phyloP scores from a whole-genome alignment of 2,113 vertebrate genomes.

The Nettapus auritus region DNA sequence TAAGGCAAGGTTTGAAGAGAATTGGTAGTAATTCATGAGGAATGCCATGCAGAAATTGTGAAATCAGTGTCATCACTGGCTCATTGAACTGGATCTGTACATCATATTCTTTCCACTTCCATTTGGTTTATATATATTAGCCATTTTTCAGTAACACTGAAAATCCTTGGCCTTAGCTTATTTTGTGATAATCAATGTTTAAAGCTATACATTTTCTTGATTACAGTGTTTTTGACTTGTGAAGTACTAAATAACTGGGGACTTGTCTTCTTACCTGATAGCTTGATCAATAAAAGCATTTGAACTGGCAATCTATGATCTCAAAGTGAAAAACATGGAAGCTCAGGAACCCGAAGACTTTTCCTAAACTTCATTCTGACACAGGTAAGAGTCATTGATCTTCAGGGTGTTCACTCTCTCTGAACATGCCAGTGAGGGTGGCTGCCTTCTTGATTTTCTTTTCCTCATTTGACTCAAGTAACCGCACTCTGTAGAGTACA shows the following conservation, averaged over 20 bases:
- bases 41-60: not conserved
- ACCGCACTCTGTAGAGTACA: not conserved
- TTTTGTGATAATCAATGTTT: not conserved
- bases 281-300: not conserved
- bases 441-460: not conserved
- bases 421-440: not conserved
- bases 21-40: not conserved
- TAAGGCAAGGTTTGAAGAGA: not conserved
- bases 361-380: not conserved
- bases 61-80: not conserved
- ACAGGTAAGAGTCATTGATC: not conserved
- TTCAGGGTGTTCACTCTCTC: rapidly evolving
- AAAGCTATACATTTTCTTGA: not conserved
- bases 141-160: not conserved
- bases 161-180: not conserved
- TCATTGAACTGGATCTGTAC: not conserved
- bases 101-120: not conserved
- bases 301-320: not conserved
- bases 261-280: not conserved
- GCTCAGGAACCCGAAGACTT: not conserved
- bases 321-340: not conserved
- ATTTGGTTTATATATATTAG: not conserved
- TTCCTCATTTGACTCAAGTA: not conserved
- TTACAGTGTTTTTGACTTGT: not conserved
- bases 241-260: not conserved